These are phyloP conservation scores for Tarsius wallacei DNA, from an alignment of 2,797 vertebrate species.

Conservation along the genomic window DNA sequence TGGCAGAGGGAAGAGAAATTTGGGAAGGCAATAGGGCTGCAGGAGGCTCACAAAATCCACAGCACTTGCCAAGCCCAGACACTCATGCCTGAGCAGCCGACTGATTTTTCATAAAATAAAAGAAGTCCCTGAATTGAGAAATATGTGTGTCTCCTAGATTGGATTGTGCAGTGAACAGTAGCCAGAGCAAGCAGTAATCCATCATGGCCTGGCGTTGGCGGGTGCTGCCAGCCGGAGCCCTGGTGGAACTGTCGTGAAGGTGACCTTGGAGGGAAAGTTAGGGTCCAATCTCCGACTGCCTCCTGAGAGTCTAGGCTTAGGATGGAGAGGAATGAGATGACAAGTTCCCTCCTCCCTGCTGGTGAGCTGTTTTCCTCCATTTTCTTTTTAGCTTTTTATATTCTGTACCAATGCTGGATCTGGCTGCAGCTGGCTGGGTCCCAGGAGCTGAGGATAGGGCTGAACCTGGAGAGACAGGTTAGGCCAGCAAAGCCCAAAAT, in stretches of 20 bases:
- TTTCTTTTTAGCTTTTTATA: slow-evolving; percentile 19
- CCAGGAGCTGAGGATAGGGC: neutral
- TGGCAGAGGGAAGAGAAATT: slow-evolving; percentile 24
- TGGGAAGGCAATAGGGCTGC: neutral
- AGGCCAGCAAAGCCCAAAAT: neutral
- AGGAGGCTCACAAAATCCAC: slow-evolving; percentile 65
- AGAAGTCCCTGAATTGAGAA: slow-evolving; percentile 94
- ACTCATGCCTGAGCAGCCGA: slow-evolving; percentile 86
- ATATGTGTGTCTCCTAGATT: slow-evolving; percentile 94
- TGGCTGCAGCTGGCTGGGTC: neutral
- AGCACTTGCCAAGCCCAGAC: slow-evolving; percentile 55
- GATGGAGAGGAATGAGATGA: neutral
- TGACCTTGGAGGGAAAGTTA: slow-evolving; percentile 90
- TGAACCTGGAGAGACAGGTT: slow-evolving; percentile 7
- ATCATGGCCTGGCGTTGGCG: slow-evolving; percentile 91
- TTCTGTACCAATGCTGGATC: neutral
- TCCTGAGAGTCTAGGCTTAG: slow-evolving; percentile 14
- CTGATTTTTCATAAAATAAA: slow-evolving; percentile 94
- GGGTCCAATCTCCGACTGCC: slow-evolving; percentile 56
- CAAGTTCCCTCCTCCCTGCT: neutral
- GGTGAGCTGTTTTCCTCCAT: neutral
- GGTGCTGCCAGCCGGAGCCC: slow-evolving; percentile 91
- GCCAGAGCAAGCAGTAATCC: slow-evolving; percentile 93
- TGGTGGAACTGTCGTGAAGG: slow-evolving; percentile 92
- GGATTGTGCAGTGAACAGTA: slow-evolving; percentile 95